Percentiles rank a stretch among this genome's conserved stretches.
Evolutionary conservation across 2,113 vertebrate genomes (phyloP).

Genomic region (Elanoides forficatus): DNA sequence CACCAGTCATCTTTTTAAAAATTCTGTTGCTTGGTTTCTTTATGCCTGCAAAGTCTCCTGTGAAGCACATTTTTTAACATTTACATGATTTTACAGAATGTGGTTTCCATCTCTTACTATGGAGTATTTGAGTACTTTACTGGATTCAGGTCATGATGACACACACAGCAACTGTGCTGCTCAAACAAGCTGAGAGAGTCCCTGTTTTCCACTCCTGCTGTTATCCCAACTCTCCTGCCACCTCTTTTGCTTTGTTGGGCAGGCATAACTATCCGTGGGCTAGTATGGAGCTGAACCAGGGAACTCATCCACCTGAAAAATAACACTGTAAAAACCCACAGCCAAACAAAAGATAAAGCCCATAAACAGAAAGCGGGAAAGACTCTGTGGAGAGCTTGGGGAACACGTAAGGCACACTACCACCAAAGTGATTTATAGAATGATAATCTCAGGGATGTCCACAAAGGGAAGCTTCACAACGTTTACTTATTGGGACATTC

Average conservation of each 20-base stretch:
- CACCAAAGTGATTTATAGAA: not conserved
- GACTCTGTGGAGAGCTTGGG: not conserved
- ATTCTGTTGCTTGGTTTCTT: not conserved
- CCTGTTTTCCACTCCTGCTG: not conserved
- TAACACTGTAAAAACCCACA: not conserved
- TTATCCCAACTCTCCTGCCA: not conserved
- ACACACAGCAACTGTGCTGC: not conserved
- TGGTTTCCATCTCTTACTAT: not conserved
- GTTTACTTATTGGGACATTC: not conserved
- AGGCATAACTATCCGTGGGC: not conserved
- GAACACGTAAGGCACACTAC: not conserved
- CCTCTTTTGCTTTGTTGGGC: not conserved
- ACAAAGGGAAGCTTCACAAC: not conserved
- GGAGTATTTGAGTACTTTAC: not conserved
- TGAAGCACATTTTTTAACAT: not conserved
- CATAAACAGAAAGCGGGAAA: not conserved
- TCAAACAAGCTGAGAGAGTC: not conserved
- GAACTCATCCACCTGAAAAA: not conserved
- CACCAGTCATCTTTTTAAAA: not conserved
- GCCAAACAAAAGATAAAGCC: not conserved
- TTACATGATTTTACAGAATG: not conserved
- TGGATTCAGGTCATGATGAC: not conserved
- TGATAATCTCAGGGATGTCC: not conserved
- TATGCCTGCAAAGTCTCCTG: not conserved
- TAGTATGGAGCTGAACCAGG: not conserved